A percentile compares a stretch with the other conserved stretches of the same genome.
Conservation (phyloP, 2,797 vertebrate genomes). For the Poecilia gillii region DNA sequence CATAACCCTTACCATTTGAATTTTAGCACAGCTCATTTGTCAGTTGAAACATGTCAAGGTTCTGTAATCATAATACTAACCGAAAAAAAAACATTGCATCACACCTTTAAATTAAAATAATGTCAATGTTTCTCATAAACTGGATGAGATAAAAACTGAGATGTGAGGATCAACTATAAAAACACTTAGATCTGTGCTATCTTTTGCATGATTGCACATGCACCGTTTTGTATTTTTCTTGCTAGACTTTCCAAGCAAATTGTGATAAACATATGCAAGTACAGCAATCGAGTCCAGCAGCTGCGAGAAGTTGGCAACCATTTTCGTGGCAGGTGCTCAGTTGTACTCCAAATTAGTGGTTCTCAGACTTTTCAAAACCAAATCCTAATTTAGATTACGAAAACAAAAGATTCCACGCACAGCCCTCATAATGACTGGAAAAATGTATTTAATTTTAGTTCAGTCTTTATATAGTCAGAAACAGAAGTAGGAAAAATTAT, state of each 20-base stretch:
- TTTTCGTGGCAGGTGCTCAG: background rate
- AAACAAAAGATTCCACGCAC: background rate
- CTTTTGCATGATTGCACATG: background rate
- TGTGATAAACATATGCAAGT: background rate
- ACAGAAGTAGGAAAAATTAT: background rate
- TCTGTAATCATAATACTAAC: background rate
- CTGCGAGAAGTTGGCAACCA: background rate
- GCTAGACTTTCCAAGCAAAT: background rate
- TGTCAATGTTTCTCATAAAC: background rate
- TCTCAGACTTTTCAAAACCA: background rate
- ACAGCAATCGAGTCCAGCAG: background rate
- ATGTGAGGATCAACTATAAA: background rate
- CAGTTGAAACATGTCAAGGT: background rate
- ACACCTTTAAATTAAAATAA: background rate
- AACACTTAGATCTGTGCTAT: background rate
- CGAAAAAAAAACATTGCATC: background rate
- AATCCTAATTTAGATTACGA: background rate
- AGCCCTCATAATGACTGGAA: background rate
- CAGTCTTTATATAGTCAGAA: background rate
- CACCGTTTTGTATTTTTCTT: background rate
- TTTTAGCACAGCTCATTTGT: background rate
- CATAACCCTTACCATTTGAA: background rate
- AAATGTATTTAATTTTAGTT: background rate
- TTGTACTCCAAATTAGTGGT: background rate
- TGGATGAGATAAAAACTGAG: background rate